These are phyloP conservation scores for Tachypleus tridentatus DNA, from an alignment of 1,140 invertebrate genomes.

Conservation along the genomic window DNA sequence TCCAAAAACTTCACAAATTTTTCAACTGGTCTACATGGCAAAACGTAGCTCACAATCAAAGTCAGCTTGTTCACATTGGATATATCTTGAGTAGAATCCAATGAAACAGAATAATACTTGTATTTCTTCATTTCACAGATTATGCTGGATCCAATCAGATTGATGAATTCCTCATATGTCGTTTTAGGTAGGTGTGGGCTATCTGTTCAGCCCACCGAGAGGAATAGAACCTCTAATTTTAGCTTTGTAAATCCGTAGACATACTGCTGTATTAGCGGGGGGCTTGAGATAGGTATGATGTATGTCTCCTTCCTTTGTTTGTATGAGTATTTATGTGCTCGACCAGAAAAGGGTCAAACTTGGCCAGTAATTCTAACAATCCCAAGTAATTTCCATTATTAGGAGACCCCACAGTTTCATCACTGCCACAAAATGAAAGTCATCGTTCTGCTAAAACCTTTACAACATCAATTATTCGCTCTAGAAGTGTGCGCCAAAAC, in stretches of 20 bases:
- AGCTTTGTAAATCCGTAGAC: no score
- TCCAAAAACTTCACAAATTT: conserved; percentile 8
- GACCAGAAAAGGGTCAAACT: conserved; percentile 12
- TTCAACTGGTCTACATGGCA: conserved; percentile 4
- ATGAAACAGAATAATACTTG: conserved; percentile 32
- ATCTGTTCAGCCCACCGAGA: no score
- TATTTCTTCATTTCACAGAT: not conserved
- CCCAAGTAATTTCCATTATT: conserved; percentile 14
- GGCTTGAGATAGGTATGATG: conserved; percentile 11
- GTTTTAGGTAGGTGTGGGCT: not conserved
- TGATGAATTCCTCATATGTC: conserved; percentile 15
- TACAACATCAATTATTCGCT: no score
- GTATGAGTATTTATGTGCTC: conserved; percentile 12
- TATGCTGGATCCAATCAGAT: conserved; percentile 3
- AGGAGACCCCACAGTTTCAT: conserved; percentile 4
- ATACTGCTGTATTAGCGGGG: no score
- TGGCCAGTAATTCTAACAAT: conserved; percentile 14
- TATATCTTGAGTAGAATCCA: conserved; percentile 33
- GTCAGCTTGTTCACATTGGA: conserved; percentile 32
- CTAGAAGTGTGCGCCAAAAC: no score
- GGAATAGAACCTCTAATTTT: no score
- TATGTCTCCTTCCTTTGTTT: conserved; percentile 6
- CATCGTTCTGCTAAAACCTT: conserved; percentile 5
- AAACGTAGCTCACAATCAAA: conserved; percentile 24
- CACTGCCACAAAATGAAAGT: conserved; percentile 7